Conservation (phyloP, 2,113 vertebrate genomes). For the Nothocercus nigrocapillus region DNA sequence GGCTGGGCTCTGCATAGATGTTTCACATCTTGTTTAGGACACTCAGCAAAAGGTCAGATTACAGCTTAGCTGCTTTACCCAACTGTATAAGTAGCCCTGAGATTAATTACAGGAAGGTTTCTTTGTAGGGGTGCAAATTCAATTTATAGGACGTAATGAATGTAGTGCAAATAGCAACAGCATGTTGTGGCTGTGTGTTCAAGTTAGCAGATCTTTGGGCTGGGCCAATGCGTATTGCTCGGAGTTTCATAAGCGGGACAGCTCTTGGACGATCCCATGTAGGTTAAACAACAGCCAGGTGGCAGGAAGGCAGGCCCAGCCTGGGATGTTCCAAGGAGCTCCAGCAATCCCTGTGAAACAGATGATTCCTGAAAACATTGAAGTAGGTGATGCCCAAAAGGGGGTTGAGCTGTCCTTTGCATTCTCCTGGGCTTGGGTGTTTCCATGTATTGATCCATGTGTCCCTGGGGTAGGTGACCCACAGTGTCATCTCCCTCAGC, state of each 20-base stretch:
- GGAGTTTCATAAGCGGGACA: not conserved
- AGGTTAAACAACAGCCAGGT: not conserved
- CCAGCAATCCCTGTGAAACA: not conserved
- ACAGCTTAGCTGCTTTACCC: not conserved
- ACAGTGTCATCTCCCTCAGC: not conserved
- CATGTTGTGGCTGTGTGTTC: accelerated
- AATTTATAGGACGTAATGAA: not conserved
- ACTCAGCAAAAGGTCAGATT: accelerated
- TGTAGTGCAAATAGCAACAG: not conserved
- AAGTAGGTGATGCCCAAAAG: not conserved
- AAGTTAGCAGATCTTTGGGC: not conserved
- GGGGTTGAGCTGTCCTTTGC: not conserved
- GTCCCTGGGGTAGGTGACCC: not conserved
- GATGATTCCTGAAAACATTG: not conserved
- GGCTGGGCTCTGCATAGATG: not conserved
- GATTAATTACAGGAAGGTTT: not conserved
- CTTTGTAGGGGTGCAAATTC: not conserved
- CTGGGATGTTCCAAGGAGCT: not conserved
- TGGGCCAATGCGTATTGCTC: not conserved
- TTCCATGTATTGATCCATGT: not conserved
- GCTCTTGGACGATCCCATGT: not conserved
- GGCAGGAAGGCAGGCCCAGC: not conserved
- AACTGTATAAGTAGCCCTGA: not conserved
- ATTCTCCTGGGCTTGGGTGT: not conserved
- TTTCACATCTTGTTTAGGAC: not conserved